Evolutionary conservation across 2,888 invertebrate species (phyloP).

Genomic region (Invenusta paracnida): DNA sequence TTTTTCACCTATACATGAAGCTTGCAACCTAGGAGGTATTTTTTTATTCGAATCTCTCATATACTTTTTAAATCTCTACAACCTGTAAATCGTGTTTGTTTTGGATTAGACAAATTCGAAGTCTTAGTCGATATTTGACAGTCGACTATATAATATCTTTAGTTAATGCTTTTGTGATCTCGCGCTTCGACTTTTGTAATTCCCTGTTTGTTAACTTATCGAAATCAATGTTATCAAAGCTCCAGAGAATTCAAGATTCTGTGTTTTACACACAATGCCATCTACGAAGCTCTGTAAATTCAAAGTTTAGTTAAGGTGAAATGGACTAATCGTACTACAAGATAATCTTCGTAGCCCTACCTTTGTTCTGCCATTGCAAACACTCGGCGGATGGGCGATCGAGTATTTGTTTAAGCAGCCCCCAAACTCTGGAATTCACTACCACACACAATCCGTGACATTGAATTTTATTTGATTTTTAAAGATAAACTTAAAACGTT

Average conservation of each 20-base stretch:
- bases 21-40: background rate
- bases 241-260: constrained; percentile 10
- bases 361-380: background rate
- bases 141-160: constrained; percentile 4
- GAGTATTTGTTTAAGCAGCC: background rate
- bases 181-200: constrained; percentile 8
- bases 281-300: constrained; percentile 1
- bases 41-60: background rate
- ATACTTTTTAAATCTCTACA: background rate
- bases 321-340: background rate
- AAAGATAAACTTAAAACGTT: background rate
- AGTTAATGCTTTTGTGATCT: constrained; percentile 23
- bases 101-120: constrained; percentile 1
- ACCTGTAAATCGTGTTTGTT: constrained; percentile 16
- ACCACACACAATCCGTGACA: background rate
- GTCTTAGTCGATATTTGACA: background rate
- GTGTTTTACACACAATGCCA: constrained; percentile 19
- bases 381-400: background rate
- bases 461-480: background rate
- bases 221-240: constrained; percentile 23
- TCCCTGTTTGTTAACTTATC: constrained; percentile 12
- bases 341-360: background rate
- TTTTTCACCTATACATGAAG: background rate
- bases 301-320: constrained; percentile 17
- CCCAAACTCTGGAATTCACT: background rate